Percentiles rank a stretch among this genome's conserved stretches.
Evolutionary conservation across 2,797 vertebrate genomes (phyloP).

Genomic region (Amniataba percoides): DNA sequence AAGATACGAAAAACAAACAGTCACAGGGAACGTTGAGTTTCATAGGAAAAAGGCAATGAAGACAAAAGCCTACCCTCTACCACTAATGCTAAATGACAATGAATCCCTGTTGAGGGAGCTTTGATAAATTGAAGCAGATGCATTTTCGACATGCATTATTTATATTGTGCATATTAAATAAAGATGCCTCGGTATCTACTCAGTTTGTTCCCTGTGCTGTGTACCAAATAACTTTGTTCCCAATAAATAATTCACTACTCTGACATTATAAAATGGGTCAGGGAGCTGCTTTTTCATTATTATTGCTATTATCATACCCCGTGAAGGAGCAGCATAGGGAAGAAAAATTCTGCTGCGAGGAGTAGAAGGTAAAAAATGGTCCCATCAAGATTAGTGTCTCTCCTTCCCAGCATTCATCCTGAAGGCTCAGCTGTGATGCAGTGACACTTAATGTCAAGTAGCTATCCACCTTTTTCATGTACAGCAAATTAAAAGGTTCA

Average conservation of each 20-base stretch:
- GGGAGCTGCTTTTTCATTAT: constrained; percentile 82
- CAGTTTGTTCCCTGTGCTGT: constrained; percentile 83
- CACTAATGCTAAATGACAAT: constrained; percentile 80
- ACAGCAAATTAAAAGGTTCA: constrained; percentile 46
- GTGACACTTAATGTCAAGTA: constrained; percentile 63
- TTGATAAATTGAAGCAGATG: constrained; percentile 84
- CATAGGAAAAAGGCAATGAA: constrained; percentile 70
- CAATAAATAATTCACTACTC: constrained; percentile 85
- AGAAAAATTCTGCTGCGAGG: constrained; percentile 55
- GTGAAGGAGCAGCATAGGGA: constrained; percentile 65
- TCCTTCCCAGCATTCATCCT: constrained; percentile 50
- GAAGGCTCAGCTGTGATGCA: constrained; percentile 58
- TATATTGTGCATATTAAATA: constrained; percentile 85
- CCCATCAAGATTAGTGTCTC: constrained; percentile 61
- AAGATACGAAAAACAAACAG: constrained; percentile 74
- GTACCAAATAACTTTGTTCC: constrained; percentile 87
- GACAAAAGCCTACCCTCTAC: constrained; percentile 69
- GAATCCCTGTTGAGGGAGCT: constrained; percentile 76
- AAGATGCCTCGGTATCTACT: constrained; percentile 82
- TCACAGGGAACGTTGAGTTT: constrained; percentile 64
- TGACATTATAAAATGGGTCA: constrained; percentile 86
- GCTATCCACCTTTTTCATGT: constrained; percentile 45
- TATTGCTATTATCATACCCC: constrained; percentile 78
- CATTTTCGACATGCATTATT: constrained; percentile 85
- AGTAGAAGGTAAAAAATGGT: constrained; percentile 48